A percentile compares a stretch with the other conserved stretches of the same genome.
phyloP scores from a whole-genome alignment of 2,113 vertebrate species.

The Phoxinus phoxinus region DNA sequence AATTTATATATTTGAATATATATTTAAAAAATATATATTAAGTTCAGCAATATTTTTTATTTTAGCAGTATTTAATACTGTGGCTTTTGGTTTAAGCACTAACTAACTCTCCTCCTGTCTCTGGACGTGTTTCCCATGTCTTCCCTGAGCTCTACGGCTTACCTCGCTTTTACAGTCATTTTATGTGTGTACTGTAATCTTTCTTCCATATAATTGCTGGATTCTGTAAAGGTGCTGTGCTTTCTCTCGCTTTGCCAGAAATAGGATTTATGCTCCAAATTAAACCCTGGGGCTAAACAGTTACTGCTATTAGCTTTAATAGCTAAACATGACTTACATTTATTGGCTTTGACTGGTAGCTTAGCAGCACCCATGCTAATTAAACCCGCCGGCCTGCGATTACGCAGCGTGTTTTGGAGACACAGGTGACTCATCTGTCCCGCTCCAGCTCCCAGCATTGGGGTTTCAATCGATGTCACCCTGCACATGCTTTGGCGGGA shows the following conservation, averaged over 20 bases:
- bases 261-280: slow-evolving; percentile 60
- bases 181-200: slow-evolving; percentile 74
- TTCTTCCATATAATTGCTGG: slow-evolving; percentile 70
- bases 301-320: slow-evolving; percentile 63
- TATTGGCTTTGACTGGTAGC: slow-evolving; percentile 63
- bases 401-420: slow-evolving; percentile 57
- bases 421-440: slow-evolving; percentile 56
- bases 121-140: slow-evolving; percentile 60
- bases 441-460: not conserved
- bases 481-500: slow-evolving; percentile 31
- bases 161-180: slow-evolving; percentile 72
- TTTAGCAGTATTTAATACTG: not conserved
- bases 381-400: slow-evolving; percentile 49
- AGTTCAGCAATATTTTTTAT: not conserved
- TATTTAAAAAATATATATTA: not conserved
- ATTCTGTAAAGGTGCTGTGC: slow-evolving; percentile 64
- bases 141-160: slow-evolving; percentile 72
- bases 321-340: slow-evolving; percentile 66
- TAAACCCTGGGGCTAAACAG: slow-evolving; percentile 60
- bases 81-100: not conserved
- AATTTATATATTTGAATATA: not conserved
- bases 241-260: slow-evolving; percentile 34
- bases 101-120: slow-evolving; percentile 64
- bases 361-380: slow-evolving; percentile 54
- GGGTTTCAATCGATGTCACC: slow-evolving; percentile 35